Evolutionary conservation across 2,113 vertebrate species (phyloP).

Genomic region (Rattus rattus): DNA sequence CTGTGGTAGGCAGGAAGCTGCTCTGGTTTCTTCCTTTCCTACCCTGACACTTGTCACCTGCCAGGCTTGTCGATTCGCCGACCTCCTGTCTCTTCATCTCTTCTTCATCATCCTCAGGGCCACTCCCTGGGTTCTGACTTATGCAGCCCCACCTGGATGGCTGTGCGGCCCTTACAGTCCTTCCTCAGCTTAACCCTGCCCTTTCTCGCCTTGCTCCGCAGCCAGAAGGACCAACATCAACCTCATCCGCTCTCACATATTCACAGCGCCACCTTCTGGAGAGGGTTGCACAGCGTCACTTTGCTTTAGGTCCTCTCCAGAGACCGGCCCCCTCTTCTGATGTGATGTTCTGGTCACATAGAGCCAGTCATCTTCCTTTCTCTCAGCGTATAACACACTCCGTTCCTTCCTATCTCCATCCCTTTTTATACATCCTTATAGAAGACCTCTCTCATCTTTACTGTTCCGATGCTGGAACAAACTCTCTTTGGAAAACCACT

Average conservation of each 20-base stretch:
- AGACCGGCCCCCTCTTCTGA: neutral
- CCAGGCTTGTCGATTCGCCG: neutral
- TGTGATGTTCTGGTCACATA: neutral
- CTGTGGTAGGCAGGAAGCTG: accelerated
- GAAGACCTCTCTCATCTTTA: neutral
- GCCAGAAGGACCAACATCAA: neutral
- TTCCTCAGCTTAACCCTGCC: neutral
- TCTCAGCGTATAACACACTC: neutral
- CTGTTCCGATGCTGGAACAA: neutral
- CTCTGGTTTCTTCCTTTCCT: neutral
- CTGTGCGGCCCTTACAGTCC: neutral
- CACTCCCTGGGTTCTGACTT: neutral
- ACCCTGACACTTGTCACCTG: neutral
- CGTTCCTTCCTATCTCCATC: neutral
- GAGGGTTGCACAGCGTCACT: accelerated
- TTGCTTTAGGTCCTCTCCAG: neutral
- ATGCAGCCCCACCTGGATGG: neutral
- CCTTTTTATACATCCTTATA: neutral
- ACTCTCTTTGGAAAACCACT: neutral
- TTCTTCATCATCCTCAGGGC: neutral
- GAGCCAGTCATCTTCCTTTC: neutral
- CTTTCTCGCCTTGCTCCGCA: neutral
- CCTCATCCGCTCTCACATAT: neutral
- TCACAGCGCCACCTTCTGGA: neutral
- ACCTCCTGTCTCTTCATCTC: neutral